Base-by-base conservation (phyloP, 2,888 invertebrate species). In the Lasioglossum lativentre region DNA sequence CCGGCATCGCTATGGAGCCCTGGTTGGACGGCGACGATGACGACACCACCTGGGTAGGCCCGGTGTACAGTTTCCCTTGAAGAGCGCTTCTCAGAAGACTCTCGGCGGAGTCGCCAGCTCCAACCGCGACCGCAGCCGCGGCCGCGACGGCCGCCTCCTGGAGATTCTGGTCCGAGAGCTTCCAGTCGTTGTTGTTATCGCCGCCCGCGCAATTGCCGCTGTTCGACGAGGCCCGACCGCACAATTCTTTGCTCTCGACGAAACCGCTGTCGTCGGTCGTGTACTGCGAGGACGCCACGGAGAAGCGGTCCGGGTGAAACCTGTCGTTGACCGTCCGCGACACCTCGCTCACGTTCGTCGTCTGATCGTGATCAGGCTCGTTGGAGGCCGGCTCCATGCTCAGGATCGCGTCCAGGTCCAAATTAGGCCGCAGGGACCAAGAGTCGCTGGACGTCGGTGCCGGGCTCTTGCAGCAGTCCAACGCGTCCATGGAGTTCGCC, bases 151-250 rank as follows among this genome's bases (percentile, higher is more conserved):
- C 92, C 0, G 92, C 92, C 23, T 94, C 93, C 45, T 93, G 93
- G 0, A 94, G 87, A 93, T 97, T 97, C 95, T 97, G 97, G 94
- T 97, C 97, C 81, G 97, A 97, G 94, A 97, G 96, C 94, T 97
- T 97, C 97, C 97, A 97, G 94, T 98, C 97, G 95, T 98, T 98
- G 95, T 98, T 97, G 94, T 97, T 98, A 92, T 97, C 94, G 34
- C 94, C 93, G 68, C 90, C 91, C 86, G 88, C 83, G 88, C 91
- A 91, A 91, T 86, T 93, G 82, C 82, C 92, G 90, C 82, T 78
- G 38, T 56, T 78, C 71, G 91, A 86, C 0, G 90, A 80, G 30
- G 81, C 88, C 23, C 91, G 84, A 2, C 86, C 89, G 82, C 93
- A 93, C 38, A 96, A 96, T 93, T 96, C 97, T 92, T 97, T 96